Percentiles rank a stretch among this genome's conserved stretches.
phyloP scores from a whole-genome alignment of 2,113 vertebrate species.

The Coreoperca whiteheadi region DNA sequence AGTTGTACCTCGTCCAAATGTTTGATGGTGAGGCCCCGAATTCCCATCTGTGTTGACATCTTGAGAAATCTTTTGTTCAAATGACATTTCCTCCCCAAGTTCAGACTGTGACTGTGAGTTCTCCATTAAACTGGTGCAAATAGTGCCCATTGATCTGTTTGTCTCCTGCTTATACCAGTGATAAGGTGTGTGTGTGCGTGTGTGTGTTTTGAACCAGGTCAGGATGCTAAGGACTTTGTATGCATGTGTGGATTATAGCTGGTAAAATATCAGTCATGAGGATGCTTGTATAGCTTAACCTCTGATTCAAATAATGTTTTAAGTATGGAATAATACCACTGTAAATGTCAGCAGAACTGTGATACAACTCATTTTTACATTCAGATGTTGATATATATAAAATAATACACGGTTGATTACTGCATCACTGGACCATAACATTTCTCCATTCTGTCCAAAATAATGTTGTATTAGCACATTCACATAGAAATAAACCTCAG shows the following conservation, averaged over 20 bases:
- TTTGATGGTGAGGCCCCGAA: background rate
- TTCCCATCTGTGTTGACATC: conserved; percentile 19
- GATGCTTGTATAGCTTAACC: background rate
- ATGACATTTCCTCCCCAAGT: conserved; percentile 25
- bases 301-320: background rate
- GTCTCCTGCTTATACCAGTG: conserved; percentile 38
- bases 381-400: background rate
- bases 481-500: background rate
- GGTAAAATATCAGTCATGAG: background rate
- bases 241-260: background rate
- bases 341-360: background rate
- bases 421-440: background rate
- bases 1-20: conserved; percentile 64
- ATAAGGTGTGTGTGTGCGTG: conserved; percentile 28
- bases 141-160: conserved; percentile 65
- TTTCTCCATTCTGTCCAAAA: background rate
- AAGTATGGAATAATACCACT: background rate
- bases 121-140: conserved; percentile 45
- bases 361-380: background rate
- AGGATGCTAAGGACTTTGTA: background rate
- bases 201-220: conserved; percentile 29
- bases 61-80: conserved; percentile 39
- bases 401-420: background rate
- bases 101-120: conserved; percentile 14
- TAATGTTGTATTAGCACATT: background rate